These are phyloP conservation scores for Heliocidaris erythrogramma DNA, from an alignment of 35 echinoderm and acorn worm species.

Conservation along the genomic window DNA sequence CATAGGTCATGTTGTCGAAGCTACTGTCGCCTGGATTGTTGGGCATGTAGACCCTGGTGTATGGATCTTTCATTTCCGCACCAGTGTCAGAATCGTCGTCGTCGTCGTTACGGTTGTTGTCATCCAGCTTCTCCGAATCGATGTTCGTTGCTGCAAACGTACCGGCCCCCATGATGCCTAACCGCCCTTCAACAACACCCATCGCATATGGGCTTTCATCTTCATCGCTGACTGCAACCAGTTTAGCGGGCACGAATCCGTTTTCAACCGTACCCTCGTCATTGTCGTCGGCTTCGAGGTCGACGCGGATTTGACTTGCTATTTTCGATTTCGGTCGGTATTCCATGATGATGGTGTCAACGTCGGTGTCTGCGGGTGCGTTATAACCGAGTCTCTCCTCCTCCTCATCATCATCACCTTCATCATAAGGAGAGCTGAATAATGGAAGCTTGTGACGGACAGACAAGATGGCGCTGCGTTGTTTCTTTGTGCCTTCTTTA, in stretches of 20 bases:
- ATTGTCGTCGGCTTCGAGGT: neutral
- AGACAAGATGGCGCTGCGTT: slow-evolving; percentile 23
- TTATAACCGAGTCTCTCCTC: neutral
- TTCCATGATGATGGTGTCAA: slow-evolving; percentile 31
- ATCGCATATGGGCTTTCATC: neutral
- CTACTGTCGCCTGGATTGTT: neutral
- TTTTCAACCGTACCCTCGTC: slow-evolving; percentile 31
- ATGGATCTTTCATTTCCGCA: neutral
- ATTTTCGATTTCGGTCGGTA: slow-evolving; percentile 35
- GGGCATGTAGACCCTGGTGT: neutral
- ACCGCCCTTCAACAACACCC: neutral
- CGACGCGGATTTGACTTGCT: slow-evolving; percentile 42
- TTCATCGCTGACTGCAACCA: neutral
- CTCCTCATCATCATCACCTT: neutral
- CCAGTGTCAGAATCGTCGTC: neutral
- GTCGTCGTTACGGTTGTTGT: neutral
- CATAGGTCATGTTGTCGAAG: slow-evolving; percentile 21
- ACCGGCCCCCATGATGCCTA: neutral
- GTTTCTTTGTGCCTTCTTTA: neutral
- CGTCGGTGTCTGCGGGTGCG: neutral
- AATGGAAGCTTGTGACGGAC: slow-evolving; percentile 24
- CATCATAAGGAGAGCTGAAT: slow-evolving; percentile 23
- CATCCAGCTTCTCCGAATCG: neutral
- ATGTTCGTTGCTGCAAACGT: neutral
- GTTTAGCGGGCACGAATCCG: slow-evolving; percentile 8